These are phyloP conservation scores for Origma solitaria DNA, from an alignment of 2,113 vertebrate species.

Conservation along the genomic window DNA sequence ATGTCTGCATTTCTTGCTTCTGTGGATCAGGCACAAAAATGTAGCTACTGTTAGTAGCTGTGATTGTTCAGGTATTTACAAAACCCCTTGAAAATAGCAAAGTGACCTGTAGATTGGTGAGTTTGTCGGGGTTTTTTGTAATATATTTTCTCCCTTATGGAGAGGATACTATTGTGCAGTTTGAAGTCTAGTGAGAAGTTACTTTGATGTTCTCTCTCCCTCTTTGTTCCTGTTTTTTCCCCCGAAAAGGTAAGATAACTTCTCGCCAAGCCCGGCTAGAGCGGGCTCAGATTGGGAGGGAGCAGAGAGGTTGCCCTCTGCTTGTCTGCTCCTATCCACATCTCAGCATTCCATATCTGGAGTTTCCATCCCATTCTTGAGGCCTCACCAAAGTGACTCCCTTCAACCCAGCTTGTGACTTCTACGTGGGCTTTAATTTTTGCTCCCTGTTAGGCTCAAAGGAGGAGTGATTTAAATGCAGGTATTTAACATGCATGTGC, in stretches of 20 bases:
- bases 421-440: not conserved
- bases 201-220: not conserved
- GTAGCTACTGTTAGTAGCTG: not conserved
- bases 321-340: accelerated
- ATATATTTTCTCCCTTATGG: not conserved
- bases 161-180: not conserved
- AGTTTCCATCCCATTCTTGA: not conserved
- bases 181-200: not conserved
- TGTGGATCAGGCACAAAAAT: not conserved
- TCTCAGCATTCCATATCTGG: not conserved
- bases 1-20: not conserved
- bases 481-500: not conserved
- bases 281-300: not conserved
- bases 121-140: not conserved
- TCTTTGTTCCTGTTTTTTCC: not conserved
- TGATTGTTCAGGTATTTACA: not conserved
- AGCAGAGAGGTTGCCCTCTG: not conserved
- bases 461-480: not conserved
- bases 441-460: not conserved
- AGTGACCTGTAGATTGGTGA: not conserved
- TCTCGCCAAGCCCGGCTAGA: accelerated
- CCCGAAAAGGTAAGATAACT: not conserved
- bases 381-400: not conserved
- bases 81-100: not conserved
- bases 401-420: not conserved